Evolutionary conservation across 2,888 invertebrate genomes (phyloP).

Genomic region (Ptilodon capucinus): DNA sequence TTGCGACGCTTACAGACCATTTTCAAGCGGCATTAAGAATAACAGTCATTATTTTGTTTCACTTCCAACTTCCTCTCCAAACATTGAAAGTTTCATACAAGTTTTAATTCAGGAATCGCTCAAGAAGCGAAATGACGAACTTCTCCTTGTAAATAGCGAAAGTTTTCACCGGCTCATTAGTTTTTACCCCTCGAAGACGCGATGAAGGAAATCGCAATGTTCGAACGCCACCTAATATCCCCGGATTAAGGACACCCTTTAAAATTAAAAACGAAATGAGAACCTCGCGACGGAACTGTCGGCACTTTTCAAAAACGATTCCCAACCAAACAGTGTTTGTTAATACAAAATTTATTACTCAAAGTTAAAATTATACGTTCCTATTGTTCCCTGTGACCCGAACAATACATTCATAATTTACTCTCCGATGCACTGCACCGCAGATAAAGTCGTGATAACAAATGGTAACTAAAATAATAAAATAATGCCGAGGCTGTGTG

Average conservation of each 20-base stretch:
- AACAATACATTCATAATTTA: constrained; percentile 81
- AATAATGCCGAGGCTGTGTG: constrained; percentile 69
- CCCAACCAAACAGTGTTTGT: constrained; percentile 47
- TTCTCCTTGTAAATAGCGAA: constrained; percentile 41
- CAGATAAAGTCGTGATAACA: constrained; percentile 82
- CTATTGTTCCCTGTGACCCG: constrained; percentile 74
- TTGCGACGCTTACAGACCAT: too few species aligned
- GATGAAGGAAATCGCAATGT: constrained; percentile 58
- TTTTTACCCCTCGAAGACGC: constrained; percentile 45
- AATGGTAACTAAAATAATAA: constrained; percentile 82
- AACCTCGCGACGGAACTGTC: constrained; percentile 29
- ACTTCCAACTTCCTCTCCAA: constrained; percentile 5
- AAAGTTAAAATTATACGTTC: constrained; percentile 70
- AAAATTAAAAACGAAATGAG: constrained; percentile 73
- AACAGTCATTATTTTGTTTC: constrained; percentile 8
- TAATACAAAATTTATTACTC: constrained; percentile 74
- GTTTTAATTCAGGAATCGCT: constrained; percentile 21
- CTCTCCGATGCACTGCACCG: constrained; percentile 73
- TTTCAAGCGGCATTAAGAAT: too few species aligned
- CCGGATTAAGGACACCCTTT: constrained; percentile 72
- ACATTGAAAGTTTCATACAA: constrained; percentile 10
- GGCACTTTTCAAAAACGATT: constrained; percentile 33
- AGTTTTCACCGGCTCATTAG: constrained; percentile 67
- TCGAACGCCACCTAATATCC: constrained; percentile 69
- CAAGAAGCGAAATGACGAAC: constrained; percentile 29